Evolutionary conservation across 2,888 invertebrate genomes (phyloP).

Genomic region (Microchrysa polita): DNA sequence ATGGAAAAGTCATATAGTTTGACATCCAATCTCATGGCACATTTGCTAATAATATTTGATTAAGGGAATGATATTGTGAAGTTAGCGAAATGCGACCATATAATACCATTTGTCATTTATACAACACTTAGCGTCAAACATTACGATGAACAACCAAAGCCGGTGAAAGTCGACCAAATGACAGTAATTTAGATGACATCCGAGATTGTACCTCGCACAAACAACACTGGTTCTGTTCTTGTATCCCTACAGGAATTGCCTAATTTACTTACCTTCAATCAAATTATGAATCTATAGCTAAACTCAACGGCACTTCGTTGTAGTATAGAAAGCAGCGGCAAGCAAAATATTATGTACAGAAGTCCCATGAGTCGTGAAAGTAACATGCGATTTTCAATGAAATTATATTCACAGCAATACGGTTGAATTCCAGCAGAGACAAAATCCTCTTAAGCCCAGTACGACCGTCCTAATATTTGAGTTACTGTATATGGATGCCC

Average conservation of each 20-base stretch:
- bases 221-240: not conserved
- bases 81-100: no score
- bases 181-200: slow-evolving; percentile 5
- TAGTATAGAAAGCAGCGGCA: no score
- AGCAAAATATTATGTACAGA: slow-evolving; percentile 18
- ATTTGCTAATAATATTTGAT: not conserved
- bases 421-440: slow-evolving; percentile 24
- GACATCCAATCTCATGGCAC: not conserved
- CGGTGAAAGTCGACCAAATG: not conserved
- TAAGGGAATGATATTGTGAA: no score
- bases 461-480: not conserved
- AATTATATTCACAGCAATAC: slow-evolving; percentile 33
- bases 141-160: no score
- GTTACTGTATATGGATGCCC: no score
- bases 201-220: not conserved
- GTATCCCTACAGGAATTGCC: slow-evolving; percentile 27
- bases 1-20: not conserved
- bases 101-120: no score
- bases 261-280: slow-evolving; percentile 39
- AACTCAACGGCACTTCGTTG: not conserved
- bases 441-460: slow-evolving; percentile 4
- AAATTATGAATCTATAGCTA: slow-evolving; percentile 34
- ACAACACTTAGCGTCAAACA: no score
- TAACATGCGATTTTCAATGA: slow-evolving; percentile 37
- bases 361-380: slow-evolving; percentile 31